These are phyloP conservation scores for Listrodromus nycthemerus DNA, from an alignment of 2,888 invertebrate genomes.

Conservation along the genomic window DNA sequence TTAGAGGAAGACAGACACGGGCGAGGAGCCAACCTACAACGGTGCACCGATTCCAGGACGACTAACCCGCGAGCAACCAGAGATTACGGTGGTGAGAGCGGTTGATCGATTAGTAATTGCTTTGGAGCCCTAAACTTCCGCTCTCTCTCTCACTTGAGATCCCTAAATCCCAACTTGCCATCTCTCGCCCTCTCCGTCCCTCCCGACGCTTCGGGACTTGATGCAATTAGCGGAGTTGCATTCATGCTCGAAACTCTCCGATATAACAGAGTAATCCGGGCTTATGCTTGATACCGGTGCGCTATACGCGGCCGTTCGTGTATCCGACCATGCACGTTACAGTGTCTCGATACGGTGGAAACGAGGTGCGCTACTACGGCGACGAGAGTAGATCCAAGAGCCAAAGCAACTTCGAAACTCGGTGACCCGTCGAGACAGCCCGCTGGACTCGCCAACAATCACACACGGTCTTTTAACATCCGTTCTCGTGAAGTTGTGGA, in stretches of 20 bases:
- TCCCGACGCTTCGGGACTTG: conserved; percentile 26
- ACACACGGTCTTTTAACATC: neutral
- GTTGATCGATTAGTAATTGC: conserved; percentile 70
- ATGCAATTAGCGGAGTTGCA: conserved; percentile 64
- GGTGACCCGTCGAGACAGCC: neutral
- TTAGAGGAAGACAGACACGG: conserved; percentile 26
- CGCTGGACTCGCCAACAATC: neutral
- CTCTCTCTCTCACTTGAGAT: conserved; percentile 40
- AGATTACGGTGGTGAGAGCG: conserved; percentile 68
- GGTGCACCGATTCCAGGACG: conserved; percentile 44
- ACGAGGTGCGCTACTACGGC: neutral
- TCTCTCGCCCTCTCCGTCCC: neutral
- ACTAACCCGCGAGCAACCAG: conserved; percentile 58
- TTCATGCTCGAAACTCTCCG: conserved; percentile 40
- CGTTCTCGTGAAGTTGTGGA: neutral
- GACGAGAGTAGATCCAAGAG: neutral
- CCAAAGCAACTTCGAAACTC: neutral
- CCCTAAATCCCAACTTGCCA: conserved; percentile 25
- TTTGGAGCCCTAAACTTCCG: conserved; percentile 66
- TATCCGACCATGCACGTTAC: neutral
- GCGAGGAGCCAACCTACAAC: conserved; percentile 35
- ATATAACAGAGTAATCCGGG: conserved; percentile 24
- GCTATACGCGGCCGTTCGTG: neutral
- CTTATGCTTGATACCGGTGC: neutral
- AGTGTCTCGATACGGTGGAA: conserved; percentile 1